phyloP scores from a whole-genome alignment of 23 tunicate genomes.

The Diplosoma virens region DNA sequence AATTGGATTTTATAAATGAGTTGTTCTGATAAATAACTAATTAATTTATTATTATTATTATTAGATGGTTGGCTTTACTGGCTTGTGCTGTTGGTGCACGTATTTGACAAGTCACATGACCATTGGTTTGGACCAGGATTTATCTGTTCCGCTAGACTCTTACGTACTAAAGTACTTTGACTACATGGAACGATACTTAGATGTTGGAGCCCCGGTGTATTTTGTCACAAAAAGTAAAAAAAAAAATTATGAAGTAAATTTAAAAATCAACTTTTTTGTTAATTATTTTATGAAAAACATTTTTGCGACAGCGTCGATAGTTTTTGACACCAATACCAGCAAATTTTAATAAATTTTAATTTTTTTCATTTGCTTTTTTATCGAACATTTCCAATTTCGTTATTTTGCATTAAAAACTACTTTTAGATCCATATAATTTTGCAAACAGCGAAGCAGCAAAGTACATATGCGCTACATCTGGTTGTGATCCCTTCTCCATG shows the following conservation, averaged over 20 bases:
- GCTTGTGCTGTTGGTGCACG: conserved; percentile 60
- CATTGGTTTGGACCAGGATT: conserved; percentile 92
- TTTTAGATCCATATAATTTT: conserved; percentile 72
- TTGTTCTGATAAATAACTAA: too few species aligned
- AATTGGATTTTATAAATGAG: too few species aligned
- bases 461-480: conserved; percentile 56
- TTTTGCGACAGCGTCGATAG: too few species aligned
- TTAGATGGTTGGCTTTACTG: conserved; percentile 71
- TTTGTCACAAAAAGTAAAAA: conserved; percentile 86
- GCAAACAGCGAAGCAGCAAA: conserved; percentile 56
- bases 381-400: background rate
- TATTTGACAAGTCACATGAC: conserved; percentile 48
- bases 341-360: background rate
- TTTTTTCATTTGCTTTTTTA: background rate
- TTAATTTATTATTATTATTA: too few species aligned
- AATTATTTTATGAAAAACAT: background rate
- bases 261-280: background rate
- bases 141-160: conserved; percentile 86
- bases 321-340: background rate
- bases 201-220: conserved; percentile 97
- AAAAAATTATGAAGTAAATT: background rate
- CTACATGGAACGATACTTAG: conserved; percentile 92
- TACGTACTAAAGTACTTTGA: conserved; percentile 94
- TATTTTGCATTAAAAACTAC: background rate
- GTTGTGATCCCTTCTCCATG: conserved; percentile 75